Base-by-base conservation (phyloP, 2,113 vertebrate genomes). In the Argyrosomus japonicus region DNA sequence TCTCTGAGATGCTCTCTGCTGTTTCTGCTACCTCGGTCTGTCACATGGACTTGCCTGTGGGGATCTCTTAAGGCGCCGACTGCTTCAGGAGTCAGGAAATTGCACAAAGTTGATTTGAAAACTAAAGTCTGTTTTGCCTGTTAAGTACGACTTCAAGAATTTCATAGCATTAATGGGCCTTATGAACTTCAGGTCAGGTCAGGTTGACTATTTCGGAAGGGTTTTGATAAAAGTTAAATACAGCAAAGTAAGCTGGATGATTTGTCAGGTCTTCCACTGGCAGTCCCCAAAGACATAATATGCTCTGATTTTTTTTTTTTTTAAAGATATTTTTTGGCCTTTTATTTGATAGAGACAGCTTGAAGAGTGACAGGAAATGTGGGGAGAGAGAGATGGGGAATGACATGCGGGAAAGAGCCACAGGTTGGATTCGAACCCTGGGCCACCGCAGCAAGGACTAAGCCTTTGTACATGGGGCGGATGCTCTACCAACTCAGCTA, bases 11-110 rank as follows among this genome's bases (percentile, higher is more conserved):
- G 48, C 64, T 53, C 51, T 32, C 73, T 54, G 70, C 76, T 63
- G 40, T 57, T 48, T 76, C 77, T 87, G 79, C 91, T 92, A 88
- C 90, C 89, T 94, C 90, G 90, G 58, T 54, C 83, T 67, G 64
- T 75, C 56, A 45, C 50, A n/a, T 56, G 50, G 81, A 85, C 75
- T 71, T 18, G 68, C 64, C 54, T 19, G 40, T 29, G 12, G 78
- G 58, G 65, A 78, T 70, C 58, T 36, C 19, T 45, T 63, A 73
- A 57, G 67, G 72, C 48, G 65, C 10, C 5, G 47, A 56, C 62
- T 9, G 19, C n/a, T 54, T 67, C 53, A 53, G 25, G 19, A 25
- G 62, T 62, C 29, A 27, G 36, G 43, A 72, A 57, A 57, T 36
- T 23, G 25, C 62, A 67, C 68, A 63, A 81, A 27, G 27, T 65